A percentile compares a stretch with the other conserved stretches of the same genome.
Evolutionary conservation across 2,888 invertebrate species (phyloP).

Genomic region (Protonemura montana): DNA sequence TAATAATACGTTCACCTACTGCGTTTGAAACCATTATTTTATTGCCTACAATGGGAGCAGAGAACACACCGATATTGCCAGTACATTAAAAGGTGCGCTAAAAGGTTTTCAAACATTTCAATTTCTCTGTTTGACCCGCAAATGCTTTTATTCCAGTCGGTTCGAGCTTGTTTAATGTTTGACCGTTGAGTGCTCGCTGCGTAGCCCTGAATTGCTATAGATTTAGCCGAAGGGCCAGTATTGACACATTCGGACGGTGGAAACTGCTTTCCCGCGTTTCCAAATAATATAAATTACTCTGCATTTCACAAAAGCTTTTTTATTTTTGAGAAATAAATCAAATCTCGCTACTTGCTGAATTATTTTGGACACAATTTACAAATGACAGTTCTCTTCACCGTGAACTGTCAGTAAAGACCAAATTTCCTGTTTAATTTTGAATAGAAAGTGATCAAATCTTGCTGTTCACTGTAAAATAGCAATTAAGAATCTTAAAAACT

Average conservation of each 20-base stretch:
- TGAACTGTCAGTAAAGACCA: no score
- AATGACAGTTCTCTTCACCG: no score
- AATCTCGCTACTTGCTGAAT: no score
- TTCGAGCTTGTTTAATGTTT: slow-evolving; percentile 15
- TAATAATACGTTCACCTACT: background rate
- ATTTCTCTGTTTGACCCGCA: slow-evolving; percentile 12
- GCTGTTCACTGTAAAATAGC: no score
- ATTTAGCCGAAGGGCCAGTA: slow-evolving; percentile 44
- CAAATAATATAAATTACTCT: background rate
- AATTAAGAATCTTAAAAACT: no score
- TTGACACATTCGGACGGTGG: slow-evolving; percentile 45
- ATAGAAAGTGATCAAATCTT: no score
- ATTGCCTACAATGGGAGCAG: background rate
- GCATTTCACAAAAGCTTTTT: background rate
- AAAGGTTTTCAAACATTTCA: slow-evolving; percentile 31
- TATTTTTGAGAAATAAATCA: background rate
- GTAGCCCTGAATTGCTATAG: slow-evolving; percentile 37
- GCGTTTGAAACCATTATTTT: background rate
- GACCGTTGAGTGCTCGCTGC: slow-evolving; percentile 18
- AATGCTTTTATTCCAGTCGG: slow-evolving; percentile 23
- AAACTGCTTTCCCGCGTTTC: slow-evolving; percentile 28
- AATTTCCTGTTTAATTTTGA: background rate
- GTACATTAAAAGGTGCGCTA: background rate
- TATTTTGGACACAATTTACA: no score
- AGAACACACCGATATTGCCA: background rate